A percentile compares a stretch with the other conserved stretches of the same genome.
Conservation (phyloP, 2,113 vertebrate species). For the Terrapene triunguis region DNA sequence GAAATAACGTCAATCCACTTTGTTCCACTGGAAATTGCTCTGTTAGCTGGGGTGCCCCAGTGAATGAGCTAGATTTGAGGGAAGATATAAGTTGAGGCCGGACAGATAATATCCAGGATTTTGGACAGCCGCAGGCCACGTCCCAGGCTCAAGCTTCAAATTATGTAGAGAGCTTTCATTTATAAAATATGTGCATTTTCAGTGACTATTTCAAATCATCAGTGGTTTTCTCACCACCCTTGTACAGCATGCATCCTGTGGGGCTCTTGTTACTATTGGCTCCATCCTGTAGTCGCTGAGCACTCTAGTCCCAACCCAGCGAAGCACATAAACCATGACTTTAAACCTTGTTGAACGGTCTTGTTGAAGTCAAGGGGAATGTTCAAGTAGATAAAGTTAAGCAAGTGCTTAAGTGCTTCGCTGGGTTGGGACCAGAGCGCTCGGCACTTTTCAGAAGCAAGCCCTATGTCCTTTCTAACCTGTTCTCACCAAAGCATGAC, state of each 20-base stretch:
- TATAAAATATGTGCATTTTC: slow-evolving; percentile 31
- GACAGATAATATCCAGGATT: neutral
- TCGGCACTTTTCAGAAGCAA: neutral
- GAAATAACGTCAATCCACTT: slow-evolving; percentile 15
- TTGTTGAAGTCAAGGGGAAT: neutral
- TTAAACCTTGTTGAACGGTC: neutral
- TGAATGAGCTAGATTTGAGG: neutral
- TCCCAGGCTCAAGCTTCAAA: neutral
- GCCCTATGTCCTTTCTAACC: neutral
- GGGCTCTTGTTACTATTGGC: slow-evolving; percentile 14
- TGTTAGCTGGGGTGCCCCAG: neutral
- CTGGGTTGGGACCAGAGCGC: neutral
- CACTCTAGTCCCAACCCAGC: neutral
- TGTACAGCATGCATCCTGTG: neutral
- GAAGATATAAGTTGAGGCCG: neutral
- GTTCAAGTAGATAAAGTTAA: neutral
- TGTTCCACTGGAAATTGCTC: neutral
- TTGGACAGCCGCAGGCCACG: neutral
- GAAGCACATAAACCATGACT: neutral
- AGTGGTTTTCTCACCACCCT: neutral
- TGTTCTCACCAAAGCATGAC: neutral
- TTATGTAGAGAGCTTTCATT: neutral
- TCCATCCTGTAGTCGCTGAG: neutral
- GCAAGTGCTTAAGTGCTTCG: neutral
- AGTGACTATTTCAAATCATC: slow-evolving; percentile 51